phyloP scores from a whole-genome alignment of 2,888 invertebrate genomes.

The Pyralis farinalis region DNA sequence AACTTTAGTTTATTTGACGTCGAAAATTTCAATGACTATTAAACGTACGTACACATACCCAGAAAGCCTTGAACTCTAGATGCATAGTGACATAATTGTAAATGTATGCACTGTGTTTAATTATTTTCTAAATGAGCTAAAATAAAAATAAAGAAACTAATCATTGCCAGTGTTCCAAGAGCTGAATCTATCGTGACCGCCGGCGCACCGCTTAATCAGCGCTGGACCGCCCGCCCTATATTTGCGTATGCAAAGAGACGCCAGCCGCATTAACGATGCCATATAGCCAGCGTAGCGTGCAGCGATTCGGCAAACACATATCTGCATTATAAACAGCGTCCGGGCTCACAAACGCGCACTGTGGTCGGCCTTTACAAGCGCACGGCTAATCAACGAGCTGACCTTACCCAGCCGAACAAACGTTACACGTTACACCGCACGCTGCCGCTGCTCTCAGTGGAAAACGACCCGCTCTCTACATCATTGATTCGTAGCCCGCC shows the following conservation, averaged over 20 bases:
- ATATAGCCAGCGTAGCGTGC: slow-evolving; percentile 80
- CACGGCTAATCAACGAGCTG: slow-evolving; percentile 78
- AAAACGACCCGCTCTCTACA: slow-evolving; percentile 31
- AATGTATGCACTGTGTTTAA: neutral
- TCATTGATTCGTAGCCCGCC: slow-evolving; percentile 20
- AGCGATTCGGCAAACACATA: slow-evolving; percentile 81
- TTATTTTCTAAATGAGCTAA: slow-evolving; percentile 6
- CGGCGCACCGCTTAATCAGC: slow-evolving; percentile 77
- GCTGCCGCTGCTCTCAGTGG: slow-evolving; percentile 33
- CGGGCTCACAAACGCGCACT: slow-evolving; percentile 77
- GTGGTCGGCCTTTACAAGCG: slow-evolving; percentile 77
- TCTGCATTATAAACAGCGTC: slow-evolving; percentile 81
- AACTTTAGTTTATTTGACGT: too few species aligned
- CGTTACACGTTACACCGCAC: slow-evolving; percentile 50
- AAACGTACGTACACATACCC: too few species aligned
- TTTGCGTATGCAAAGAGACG: slow-evolving; percentile 82
- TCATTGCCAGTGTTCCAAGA: slow-evolving; percentile 59
- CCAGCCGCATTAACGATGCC: slow-evolving; percentile 79
- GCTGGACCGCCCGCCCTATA: slow-evolving; percentile 75
- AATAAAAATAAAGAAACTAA: slow-evolving; percentile 46
- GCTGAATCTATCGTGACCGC: slow-evolving; percentile 60
- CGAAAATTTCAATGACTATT: too few species aligned
- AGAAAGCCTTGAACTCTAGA: too few species aligned
- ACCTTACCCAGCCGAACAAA: slow-evolving; percentile 73
- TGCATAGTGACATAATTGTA: too few species aligned